A percentile compares a stretch with the other conserved stretches of the same genome.
Conservation (phyloP, 2,113 vertebrate species). For the Neomonachus schauinslandi region DNA sequence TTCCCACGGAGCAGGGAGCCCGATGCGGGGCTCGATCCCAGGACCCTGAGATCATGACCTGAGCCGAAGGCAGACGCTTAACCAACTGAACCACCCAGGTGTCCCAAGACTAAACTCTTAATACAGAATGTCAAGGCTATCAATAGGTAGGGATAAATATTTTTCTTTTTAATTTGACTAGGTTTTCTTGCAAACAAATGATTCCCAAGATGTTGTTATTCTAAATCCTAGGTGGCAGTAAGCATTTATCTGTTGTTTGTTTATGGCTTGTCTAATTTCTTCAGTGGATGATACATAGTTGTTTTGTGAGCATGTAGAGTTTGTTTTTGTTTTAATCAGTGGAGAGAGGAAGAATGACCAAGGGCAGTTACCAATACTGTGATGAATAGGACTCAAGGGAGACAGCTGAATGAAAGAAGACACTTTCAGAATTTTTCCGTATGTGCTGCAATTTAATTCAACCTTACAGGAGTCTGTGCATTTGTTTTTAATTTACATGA, state of each 20-base stretch:
- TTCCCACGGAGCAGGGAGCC: too few species aligned
- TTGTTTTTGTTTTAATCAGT: slow-evolving; percentile 49
- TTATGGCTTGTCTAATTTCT: slow-evolving; percentile 28
- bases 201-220: background rate
- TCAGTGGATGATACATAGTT: background rate
- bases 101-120: background rate
- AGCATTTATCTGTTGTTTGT: slow-evolving; percentile 16
- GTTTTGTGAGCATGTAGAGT: background rate
- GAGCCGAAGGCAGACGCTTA: too few species aligned
- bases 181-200: slow-evolving; percentile 38
- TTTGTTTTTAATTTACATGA: slow-evolving; percentile 63
- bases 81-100: too few species aligned
- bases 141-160: background rate
- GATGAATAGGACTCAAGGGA: background rate
- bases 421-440: slow-evolving; percentile 43
- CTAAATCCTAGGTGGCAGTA: background rate
- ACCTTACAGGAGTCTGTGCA: background rate
- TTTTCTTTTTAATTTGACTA: slow-evolving; percentile 46
- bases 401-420: background rate
- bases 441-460: slow-evolving; percentile 42
- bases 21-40: too few species aligned
- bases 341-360: background rate
- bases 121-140: background rate
- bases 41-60: too few species aligned
- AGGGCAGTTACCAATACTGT: background rate